These are phyloP conservation scores for Pterocles gutturalis DNA, from an alignment of 2,113 vertebrate species.

Conservation along the genomic window DNA sequence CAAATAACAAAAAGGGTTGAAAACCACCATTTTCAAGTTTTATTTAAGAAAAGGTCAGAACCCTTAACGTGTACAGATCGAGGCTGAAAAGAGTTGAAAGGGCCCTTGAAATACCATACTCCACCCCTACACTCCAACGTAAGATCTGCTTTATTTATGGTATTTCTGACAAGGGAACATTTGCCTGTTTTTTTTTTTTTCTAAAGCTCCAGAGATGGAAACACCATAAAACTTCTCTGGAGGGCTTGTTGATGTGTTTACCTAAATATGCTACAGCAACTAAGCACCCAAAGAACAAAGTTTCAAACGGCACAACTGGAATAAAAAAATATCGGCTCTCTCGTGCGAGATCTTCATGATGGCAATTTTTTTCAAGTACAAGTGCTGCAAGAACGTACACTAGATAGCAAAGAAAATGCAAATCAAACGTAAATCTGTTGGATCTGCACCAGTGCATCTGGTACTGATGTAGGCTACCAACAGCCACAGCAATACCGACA, in stretches of 20 bases:
- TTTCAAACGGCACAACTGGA: neutral
- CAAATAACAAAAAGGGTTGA: neutral
- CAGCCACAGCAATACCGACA: neutral
- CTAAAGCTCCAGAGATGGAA: neutral
- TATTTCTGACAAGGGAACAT: neutral
- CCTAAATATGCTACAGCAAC: neutral
- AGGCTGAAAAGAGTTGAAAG: neutral
- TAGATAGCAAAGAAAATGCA: neutral
- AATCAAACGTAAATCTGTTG: neutral
- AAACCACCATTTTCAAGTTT: neutral
- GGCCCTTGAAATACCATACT: neutral
- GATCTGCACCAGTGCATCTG: neutral
- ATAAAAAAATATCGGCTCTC: neutral
- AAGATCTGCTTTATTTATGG: neutral
- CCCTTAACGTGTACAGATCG: neutral
- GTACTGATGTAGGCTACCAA: neutral
- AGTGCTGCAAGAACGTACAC: neutral
- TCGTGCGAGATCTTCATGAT: neutral
- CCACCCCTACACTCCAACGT: neutral
- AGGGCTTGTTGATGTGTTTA: neutral
- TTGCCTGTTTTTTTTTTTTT: neutral
- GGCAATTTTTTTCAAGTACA: neutral
- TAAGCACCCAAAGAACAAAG: neutral
- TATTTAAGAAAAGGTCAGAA: neutral
- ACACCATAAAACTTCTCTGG: neutral